These are phyloP conservation scores for Cynoglossus semilaevis DNA, from an alignment of 2,113 vertebrate species.

Conservation along the genomic window DNA sequence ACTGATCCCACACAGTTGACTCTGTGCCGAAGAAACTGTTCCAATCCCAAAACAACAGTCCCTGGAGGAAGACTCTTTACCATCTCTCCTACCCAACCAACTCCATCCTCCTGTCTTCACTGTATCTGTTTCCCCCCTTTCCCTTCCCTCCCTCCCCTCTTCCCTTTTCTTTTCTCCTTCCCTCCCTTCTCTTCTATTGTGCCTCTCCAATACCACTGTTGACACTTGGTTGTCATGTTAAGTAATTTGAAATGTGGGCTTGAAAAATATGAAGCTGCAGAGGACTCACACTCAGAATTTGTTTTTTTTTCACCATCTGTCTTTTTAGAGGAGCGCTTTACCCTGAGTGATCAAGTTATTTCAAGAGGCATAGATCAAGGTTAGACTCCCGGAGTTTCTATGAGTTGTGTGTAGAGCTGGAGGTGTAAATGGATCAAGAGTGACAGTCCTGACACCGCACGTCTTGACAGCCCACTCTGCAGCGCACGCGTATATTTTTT, in stretches of 20 bases:
- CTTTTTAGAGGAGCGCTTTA: background rate
- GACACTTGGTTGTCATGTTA: constrained; percentile 28
- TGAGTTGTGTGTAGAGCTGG: background rate
- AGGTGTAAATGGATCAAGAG: background rate
- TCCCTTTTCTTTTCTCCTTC: background rate
- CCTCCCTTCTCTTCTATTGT: constrained; percentile 23
- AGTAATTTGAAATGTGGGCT: constrained; percentile 29
- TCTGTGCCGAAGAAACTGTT: constrained; percentile 51
- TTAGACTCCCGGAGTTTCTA: background rate
- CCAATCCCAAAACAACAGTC: constrained; percentile 44
- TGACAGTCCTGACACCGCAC: background rate
- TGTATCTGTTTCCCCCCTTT: background rate
- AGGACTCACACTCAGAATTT: constrained; percentile 18
- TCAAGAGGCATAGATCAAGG: background rate
- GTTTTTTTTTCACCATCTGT: constrained; percentile 4
- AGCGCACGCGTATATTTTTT: no score
- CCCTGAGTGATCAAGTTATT: background rate
- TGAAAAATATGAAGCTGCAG: constrained; percentile 21
- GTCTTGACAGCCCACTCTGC: background rate
- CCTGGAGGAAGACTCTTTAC: constrained; percentile 38
- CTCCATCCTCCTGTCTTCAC: constrained; percentile 12
- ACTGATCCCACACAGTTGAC: constrained; percentile 39
- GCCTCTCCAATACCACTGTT: constrained; percentile 17
- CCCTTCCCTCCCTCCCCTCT: constrained; percentile 7
- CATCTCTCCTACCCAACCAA: background rate